phyloP scores from a whole-genome alignment of 2,113 vertebrate species.

The Rhinopithecus roxellana region DNA sequence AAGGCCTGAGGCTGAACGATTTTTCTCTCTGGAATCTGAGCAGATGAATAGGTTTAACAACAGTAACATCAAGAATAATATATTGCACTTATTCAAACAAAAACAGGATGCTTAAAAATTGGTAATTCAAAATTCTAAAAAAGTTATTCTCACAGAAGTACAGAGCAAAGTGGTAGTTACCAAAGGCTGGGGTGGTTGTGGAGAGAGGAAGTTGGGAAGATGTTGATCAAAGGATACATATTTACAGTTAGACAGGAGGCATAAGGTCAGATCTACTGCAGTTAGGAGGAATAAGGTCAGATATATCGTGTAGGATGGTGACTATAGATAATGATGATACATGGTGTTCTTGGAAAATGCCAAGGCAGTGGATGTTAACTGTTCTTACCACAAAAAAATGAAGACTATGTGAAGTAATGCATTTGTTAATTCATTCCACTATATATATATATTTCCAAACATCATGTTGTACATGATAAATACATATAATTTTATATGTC shows the following conservation, averaged over 20 bases:
- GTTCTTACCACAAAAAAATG: too few species aligned
- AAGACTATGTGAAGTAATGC: too few species aligned
- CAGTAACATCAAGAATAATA: neutral
- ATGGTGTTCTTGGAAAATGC: too few species aligned
- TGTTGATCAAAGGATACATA: neutral
- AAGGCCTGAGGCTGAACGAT: neutral
- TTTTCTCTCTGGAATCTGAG: neutral
- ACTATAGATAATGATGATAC: neutral
- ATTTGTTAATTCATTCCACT: too few species aligned
- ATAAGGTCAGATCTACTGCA: neutral
- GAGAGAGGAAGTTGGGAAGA: neutral
- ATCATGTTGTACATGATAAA: too few species aligned
- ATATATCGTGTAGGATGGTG: neutral
- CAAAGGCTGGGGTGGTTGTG: neutral
- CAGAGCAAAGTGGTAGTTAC: neutral
- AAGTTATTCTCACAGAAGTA: neutral
- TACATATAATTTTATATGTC: too few species aligned
- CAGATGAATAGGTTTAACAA: neutral
- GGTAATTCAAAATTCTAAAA: neutral
- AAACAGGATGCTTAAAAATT: constrained; percentile 16
- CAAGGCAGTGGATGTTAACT: too few species aligned
- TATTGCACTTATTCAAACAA: neutral
- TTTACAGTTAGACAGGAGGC: neutral
- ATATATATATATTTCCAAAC: too few species aligned
- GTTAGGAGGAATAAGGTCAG: too few species aligned